Percentiles rank a stretch among this genome's conserved stretches.
phyloP scores from a whole-genome alignment of 2,113 vertebrate genomes.

The Zosterops borbonicus region DNA sequence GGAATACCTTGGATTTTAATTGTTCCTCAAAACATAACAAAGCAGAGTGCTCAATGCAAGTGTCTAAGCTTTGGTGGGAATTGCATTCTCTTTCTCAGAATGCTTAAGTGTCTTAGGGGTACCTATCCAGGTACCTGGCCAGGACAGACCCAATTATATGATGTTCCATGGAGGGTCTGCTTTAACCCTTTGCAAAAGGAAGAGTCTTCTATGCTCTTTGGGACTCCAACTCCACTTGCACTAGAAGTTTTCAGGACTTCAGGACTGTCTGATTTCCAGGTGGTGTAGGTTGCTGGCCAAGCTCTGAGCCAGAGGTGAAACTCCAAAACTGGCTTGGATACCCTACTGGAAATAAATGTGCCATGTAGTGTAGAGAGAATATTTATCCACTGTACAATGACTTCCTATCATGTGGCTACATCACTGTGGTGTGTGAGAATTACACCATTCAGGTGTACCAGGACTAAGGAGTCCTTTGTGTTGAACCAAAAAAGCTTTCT shows the following conservation, averaged over 20 bases:
- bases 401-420: background rate
- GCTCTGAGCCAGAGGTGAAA: background rate
- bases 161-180: background rate
- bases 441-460: background rate
- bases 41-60: background rate
- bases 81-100: background rate
- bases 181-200: background rate
- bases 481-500: background rate
- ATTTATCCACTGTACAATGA: background rate
- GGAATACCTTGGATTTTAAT: background rate
- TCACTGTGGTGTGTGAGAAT: background rate
- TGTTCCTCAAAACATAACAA: background rate
- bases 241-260: background rate
- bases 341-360: background rate
- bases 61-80: background rate
- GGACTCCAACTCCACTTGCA: background rate
- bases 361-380: background rate
- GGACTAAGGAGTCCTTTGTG: background rate
- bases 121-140: too few relatives aligned
- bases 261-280: background rate
- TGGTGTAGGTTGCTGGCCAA: background rate
- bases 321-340: background rate
- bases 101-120: background rate
- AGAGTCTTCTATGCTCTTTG: background rate
- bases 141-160: background rate